Conservation (phyloP, 2,113 vertebrate genomes). For the Oreotrochilus melanogaster region DNA sequence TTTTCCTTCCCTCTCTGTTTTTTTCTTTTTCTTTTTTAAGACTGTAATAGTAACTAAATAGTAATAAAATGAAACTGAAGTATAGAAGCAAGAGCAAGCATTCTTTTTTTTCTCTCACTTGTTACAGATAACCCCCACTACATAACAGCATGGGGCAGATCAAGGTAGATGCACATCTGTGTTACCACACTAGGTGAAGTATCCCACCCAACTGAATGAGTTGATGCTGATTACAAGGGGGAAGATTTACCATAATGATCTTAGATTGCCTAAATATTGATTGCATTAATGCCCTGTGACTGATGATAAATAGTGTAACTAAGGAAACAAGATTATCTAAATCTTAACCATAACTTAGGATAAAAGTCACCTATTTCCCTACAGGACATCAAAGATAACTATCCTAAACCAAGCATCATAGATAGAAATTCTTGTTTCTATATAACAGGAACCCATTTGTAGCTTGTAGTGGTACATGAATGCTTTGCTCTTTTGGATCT, state of each 20-base stretch:
- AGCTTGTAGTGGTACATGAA: not conserved
- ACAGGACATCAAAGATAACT: not conserved
- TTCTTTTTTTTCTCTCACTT: not conserved
- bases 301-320: not conserved
- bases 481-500: not conserved
- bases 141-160: not conserved
- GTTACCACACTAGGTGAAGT: not conserved
- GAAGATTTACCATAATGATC: accelerated
- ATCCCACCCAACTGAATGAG: accelerated
- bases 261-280: not conserved
- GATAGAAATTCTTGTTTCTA: not conserved
- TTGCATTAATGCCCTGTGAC: not conserved
- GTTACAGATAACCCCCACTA: not conserved
- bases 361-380: not conserved
- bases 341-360: not conserved
- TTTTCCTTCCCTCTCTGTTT: constrained; percentile 3
- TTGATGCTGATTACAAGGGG: not conserved
- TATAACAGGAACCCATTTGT: not conserved
- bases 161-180: not conserved
- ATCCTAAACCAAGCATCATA: not conserved
- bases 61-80: not conserved
- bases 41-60: not conserved
- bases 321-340: not conserved
- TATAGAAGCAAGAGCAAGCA: not conserved
- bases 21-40: not conserved